A percentile compares a stretch with the other conserved stretches of the same genome.
These are phyloP conservation scores for Nephrotoma guestfalica DNA, from an alignment of 2,888 invertebrate species.

Conservation along the genomic window DNA sequence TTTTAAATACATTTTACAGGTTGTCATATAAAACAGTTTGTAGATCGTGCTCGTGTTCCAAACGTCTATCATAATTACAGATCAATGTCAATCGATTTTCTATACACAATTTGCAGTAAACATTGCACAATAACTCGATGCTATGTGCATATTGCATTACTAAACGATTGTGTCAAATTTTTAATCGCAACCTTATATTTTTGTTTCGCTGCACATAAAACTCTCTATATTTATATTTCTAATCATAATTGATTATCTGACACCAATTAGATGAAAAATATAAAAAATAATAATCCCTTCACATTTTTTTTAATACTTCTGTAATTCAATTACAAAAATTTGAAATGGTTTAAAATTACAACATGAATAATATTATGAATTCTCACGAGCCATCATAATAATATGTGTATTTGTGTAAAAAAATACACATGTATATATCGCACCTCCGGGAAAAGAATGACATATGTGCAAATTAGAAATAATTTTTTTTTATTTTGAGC, in stretches of 20 bases:
- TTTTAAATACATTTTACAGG: neutral
- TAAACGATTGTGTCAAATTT: neutral
- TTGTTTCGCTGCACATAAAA: no score
- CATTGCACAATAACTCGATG: neutral
- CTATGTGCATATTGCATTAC: neutral
- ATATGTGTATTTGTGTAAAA: neutral
- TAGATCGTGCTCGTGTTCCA: neutral
- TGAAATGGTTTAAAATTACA: neutral
- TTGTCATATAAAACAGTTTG: neutral
- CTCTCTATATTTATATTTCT: neutral
- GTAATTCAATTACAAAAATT: neutral
- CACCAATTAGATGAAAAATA: neutral
- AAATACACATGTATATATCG: neutral
- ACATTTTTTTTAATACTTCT: neutral
- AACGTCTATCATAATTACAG: neutral
- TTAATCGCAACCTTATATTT: neutral
- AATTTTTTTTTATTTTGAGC: no score
- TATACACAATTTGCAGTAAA: neutral
- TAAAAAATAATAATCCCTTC: neutral
- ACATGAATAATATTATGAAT: neutral
- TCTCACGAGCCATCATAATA: neutral
- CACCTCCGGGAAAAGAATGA: neutral
- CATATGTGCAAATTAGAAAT: no score
- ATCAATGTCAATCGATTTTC: neutral
- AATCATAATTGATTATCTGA: neutral